Percentiles rank a stretch among this genome's conserved stretches.
Conservation (phyloP, 1,140 invertebrate species). For the Thalassaphorura encarpata region DNA sequence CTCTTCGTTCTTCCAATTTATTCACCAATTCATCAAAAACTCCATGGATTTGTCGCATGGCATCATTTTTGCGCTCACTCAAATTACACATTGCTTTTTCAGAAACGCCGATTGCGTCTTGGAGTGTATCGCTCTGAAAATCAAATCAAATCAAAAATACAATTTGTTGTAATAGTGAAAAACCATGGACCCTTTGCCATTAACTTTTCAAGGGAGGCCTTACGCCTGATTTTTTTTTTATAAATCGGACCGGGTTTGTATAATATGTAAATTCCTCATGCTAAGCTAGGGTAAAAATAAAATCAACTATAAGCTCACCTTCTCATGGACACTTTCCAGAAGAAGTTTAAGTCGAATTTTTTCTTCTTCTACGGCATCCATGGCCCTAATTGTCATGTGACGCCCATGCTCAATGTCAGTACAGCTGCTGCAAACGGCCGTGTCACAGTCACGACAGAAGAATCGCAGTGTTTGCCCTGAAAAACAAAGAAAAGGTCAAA, state of each 20-base stretch:
- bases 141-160: too few species aligned
- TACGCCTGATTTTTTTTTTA: too few species aligned
- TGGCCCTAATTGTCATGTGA: constrained; percentile 40
- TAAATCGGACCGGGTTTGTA: too few species aligned
- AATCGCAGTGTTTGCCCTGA: constrained; percentile 42
- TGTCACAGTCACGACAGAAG: constrained; percentile 47
- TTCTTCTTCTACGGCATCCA: constrained; percentile 43
- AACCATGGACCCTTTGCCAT: too few species aligned
- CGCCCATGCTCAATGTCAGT: constrained; percentile 45
- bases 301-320: too few species aligned
- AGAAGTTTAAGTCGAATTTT: constrained; percentile 38
- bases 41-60: constrained; percentile 37
- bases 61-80: constrained; percentile 35
- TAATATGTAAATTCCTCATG: too few species aligned
- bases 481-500: constrained; percentile 6
- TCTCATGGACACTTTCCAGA: constrained; percentile 39
- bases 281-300: too few species aligned
- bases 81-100: constrained; percentile 36
- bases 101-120: constrained; percentile 40
- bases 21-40: constrained; percentile 39
- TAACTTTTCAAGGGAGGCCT: too few species aligned
- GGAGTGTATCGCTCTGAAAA: constrained; percentile 37
- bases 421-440: constrained; percentile 45
- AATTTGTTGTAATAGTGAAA: too few species aligned
- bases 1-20: constrained; percentile 39